Percentiles rank a stretch among this genome's conserved stretches.
Conservation (phyloP, 1,140 invertebrate genomes). For the Drosophila neocordata region DNA sequence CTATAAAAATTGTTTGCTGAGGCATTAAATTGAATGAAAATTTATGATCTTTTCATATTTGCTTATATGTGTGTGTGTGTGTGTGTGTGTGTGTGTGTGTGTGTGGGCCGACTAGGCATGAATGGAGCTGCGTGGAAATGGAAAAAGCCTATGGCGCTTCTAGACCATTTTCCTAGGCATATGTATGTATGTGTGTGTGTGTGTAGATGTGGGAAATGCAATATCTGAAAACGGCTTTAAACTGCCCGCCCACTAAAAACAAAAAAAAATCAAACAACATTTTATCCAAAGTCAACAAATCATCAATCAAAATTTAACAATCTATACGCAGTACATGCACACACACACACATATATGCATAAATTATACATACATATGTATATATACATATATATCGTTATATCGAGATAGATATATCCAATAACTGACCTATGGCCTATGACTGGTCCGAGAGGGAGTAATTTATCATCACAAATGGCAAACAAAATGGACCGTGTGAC, state of each 20-base stretch:
- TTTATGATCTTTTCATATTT: slow-evolving; percentile 82
- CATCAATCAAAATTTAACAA: slow-evolving; percentile 68
- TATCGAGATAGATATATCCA: slow-evolving; percentile 42
- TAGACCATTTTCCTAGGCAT: slow-evolving; percentile 30
- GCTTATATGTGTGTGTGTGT: slow-evolving; percentile 54
- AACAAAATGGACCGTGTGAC: slow-evolving; percentile 64
- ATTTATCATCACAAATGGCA: slow-evolving; percentile 73
- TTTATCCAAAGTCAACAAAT: slow-evolving; percentile 48
- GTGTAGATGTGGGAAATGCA: background rate
- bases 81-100: background rate
- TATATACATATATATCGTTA: background rate
- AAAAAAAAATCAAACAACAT: slow-evolving; percentile 63
- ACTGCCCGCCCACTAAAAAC: slow-evolving; percentile 26
- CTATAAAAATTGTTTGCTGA: slow-evolving; percentile 82
- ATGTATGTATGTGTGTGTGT: slow-evolving; percentile 11
- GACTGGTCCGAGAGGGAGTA: slow-evolving; percentile 32
- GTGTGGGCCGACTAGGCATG: slow-evolving; percentile 23
- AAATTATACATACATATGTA: background rate
- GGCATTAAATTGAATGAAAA: slow-evolving; percentile 82
- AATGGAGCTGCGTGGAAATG: slow-evolving; percentile 44
- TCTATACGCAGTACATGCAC: slow-evolving; percentile 32
- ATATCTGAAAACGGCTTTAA: slow-evolving; percentile 44
- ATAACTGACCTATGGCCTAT: slow-evolving; percentile 68
- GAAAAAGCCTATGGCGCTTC: slow-evolving; percentile 29
- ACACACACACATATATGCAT: too few relatives aligned